Evolutionary conservation across 2,113 vertebrate genomes (phyloP).

Genomic region (Oncorhynchus keta): DNA sequence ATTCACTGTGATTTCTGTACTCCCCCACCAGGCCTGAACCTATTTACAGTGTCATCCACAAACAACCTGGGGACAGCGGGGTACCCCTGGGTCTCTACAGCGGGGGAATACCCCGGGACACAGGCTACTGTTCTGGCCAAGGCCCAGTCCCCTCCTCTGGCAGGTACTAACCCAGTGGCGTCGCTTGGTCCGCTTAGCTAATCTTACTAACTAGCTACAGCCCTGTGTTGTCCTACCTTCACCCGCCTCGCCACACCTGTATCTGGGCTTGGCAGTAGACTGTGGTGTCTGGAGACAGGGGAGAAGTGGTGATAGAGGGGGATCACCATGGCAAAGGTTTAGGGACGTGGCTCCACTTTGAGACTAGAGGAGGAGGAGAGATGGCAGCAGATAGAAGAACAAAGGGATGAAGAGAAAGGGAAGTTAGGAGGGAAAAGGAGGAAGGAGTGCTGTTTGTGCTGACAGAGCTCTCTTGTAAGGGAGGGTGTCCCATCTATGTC

Average conservation of each 20-base stretch:
- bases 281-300: conserved; percentile 21
- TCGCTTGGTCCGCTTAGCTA: conserved; percentile 68
- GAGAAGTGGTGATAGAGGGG: conserved; percentile 8
- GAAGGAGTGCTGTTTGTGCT: background rate
- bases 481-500: no score
- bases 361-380: conserved; percentile 7
- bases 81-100: conserved; percentile 76
- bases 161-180: conserved; percentile 78
- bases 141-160: conserved; percentile 75
- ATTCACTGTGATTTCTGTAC: conserved; percentile 80
- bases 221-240: conserved; percentile 8
- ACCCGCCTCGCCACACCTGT: background rate
- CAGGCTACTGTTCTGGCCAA: conserved; percentile 74
- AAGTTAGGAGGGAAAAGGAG: conserved; percentile 2
- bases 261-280: conserved; percentile 27
- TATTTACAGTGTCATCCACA: conserved; percentile 83
- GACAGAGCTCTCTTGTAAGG: conserved; percentile 7
- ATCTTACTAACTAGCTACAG: conserved; percentile 49
- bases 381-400: no score
- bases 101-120: conserved; percentile 49
- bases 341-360: conserved; percentile 15
- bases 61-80: conserved; percentile 76
- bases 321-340: conserved; percentile 21
- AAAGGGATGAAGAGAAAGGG: background rate
- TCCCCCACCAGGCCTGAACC: conserved; percentile 75